phyloP scores from a whole-genome alignment of 2,113 vertebrate species.

The Synodontis membranacea region DNA sequence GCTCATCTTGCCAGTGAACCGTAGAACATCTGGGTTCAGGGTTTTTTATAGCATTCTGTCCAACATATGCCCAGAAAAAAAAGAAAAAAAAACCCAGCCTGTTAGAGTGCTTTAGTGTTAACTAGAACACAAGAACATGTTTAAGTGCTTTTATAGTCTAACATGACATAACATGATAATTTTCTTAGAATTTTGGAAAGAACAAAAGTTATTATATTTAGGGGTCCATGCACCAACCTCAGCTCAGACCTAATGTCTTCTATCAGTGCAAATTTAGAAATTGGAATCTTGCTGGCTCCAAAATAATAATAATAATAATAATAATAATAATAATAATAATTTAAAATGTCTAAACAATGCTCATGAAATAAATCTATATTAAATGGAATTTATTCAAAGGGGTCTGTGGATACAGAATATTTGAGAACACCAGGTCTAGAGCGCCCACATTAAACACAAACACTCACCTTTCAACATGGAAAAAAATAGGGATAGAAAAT shows the following conservation, averaged over 20 bases:
- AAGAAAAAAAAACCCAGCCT: neutral
- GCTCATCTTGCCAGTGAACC: too few species aligned
- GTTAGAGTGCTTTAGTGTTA: neutral
- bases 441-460: too few species aligned
- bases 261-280: neutral
- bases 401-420: too few species aligned
- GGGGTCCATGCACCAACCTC: neutral
- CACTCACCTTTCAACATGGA: too few species aligned
- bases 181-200: neutral
- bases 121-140: neutral
- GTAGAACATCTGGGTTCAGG: slow-evolving; percentile 12
- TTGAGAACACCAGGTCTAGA: too few species aligned
- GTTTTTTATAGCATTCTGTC: slow-evolving; percentile 5
- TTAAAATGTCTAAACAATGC: neutral
- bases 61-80: slow-evolving; percentile 4
- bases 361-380: neutral
- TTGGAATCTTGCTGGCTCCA: neutral
- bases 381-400: neutral
- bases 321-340: too few species aligned
- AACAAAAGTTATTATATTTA: neutral
- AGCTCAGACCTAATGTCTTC: neutral
- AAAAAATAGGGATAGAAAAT: too few species aligned
- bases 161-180: slow-evolving; percentile 1
- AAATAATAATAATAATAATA: too few species aligned
- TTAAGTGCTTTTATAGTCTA: neutral